Base-by-base conservation (phyloP, 2,888 invertebrate genomes). In the Melinaea menophilus region DNA sequence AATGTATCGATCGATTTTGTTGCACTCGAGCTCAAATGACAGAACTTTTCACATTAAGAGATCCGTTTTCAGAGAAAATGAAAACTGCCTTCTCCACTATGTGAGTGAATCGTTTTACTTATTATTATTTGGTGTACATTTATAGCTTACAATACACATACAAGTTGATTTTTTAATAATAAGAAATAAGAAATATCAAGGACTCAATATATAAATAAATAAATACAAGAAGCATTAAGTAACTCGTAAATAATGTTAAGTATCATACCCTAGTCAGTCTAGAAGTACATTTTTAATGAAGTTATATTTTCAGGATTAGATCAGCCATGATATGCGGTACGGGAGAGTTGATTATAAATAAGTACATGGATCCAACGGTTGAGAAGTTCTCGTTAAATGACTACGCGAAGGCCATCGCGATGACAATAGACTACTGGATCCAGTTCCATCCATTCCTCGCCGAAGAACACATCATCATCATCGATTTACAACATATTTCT, bases 1-100 rank as follows among this genome's bases (percentile, higher is more conserved):
- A 82, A 64, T 90, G 91, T 55, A 84, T 92, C 48, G 88, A 91
- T 5, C 77, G 80, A 41, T 91, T 91, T 75, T 92, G 90, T 69
- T 85, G 82, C 0, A 81, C 75, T 0, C 77, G 90, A 0, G 71
- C 74, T 11, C 73, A 66, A 54, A 81, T 88, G 85, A 62, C 75
- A 0, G 90, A 90, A 61, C 34, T 86, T 0, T 90, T 80, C 60
- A 77, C 73, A 0, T 67, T 73, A 1, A 77, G 90, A 54, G 88
- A 90, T 46, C 88, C 88, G 0, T 33, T 66, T 2, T 72, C 79
- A 0, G 58, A 70, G 0, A 78, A 74, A 54, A 37, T 90, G 47
- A 73, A 81, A 63, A 76, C 73, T 0, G 80, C 82, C 0, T 82
- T 84, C 64, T 76, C 80, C 2, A 76, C 80, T 9, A 79, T 84